phyloP scores from a whole-genome alignment of 2,888 invertebrate genomes.

The Cephus spinipes region DNA sequence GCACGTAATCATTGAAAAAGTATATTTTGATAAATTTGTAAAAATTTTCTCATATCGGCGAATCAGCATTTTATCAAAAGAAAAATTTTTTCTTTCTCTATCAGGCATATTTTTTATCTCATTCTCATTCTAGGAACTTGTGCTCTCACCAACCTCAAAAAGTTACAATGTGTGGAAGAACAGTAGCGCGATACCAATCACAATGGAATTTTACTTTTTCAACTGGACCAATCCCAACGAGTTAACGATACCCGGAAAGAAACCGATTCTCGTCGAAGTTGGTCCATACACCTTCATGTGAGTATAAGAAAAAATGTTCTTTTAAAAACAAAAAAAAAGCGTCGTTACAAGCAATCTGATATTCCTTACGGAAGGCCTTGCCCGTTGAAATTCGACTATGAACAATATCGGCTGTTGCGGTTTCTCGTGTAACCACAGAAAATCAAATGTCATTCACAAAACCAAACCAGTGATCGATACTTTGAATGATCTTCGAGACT shows the following conservation, averaged over 20 bases:
- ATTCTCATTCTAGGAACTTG: constrained; percentile 69
- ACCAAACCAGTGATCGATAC: background rate
- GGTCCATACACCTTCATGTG: constrained; percentile 67
- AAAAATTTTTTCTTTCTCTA: background rate
- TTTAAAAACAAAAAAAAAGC: background rate
- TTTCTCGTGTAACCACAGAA: background rate
- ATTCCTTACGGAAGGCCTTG: background rate
- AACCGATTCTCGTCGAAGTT: constrained; percentile 68
- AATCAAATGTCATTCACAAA: background rate
- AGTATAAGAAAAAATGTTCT: constrained; percentile 23
- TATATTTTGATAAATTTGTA: background rate
- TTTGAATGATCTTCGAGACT: background rate
- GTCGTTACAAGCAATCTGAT: background rate
- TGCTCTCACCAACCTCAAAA: constrained; percentile 72
- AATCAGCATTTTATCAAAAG: background rate
- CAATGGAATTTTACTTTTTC: constrained; percentile 78
- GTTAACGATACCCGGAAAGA: constrained; percentile 69
- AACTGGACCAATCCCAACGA: constrained; percentile 85
- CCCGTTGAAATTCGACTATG: background rate
- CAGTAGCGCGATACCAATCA: constrained; percentile 72
- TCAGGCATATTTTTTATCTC: background rate
- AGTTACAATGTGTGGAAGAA: constrained; percentile 79
- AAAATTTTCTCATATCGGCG: background rate
- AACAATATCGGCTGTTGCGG: background rate
- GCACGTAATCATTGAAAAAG: background rate